A percentile compares a stretch with the other conserved stretches of the same genome.
These are phyloP conservation scores for Craterocephalus amniculus DNA, from an alignment of 2,797 vertebrate genomes.

Conservation along the genomic window DNA sequence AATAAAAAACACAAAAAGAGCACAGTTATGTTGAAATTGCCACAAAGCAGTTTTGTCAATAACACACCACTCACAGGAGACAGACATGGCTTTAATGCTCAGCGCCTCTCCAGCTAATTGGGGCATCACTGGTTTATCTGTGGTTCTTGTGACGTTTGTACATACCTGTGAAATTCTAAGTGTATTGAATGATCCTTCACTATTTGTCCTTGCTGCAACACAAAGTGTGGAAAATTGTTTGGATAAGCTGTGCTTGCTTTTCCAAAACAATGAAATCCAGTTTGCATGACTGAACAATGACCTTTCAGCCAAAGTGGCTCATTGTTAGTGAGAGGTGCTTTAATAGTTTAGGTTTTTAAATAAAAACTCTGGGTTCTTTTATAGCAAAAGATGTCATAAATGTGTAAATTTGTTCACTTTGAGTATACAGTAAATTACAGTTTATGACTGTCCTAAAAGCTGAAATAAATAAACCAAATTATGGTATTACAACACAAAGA, in stretches of 20 bases:
- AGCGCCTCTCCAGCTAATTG: slow-evolving; percentile 56
- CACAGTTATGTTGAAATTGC: slow-evolving; percentile 40
- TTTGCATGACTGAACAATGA: not conserved
- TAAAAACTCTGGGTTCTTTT: not conserved
- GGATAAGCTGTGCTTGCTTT: not conserved
- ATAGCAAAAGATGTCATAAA: not conserved
- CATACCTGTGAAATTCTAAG: slow-evolving; percentile 46
- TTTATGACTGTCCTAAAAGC: not conserved
- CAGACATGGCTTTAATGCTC: slow-evolving; percentile 42
- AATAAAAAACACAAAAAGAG: slow-evolving; percentile 16
- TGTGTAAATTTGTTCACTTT: not conserved
- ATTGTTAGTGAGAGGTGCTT: not conserved
- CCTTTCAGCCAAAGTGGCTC: not conserved
- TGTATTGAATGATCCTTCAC: not conserved
- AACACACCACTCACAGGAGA: slow-evolving; percentile 44
- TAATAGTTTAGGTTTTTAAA: not conserved
- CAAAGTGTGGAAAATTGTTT: slow-evolving; percentile 14
- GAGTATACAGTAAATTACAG: no score
- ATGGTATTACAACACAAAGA: not conserved
- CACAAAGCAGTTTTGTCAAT: slow-evolving; percentile 55
- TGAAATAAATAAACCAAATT: not conserved
- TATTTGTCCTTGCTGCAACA: slow-evolving; percentile 10
- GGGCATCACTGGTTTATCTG: slow-evolving; percentile 24
- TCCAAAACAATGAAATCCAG: slow-evolving; percentile 2
- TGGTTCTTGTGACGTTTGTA: slow-evolving; percentile 17